Evolutionary conservation across 2,113 vertebrate genomes (phyloP).

Genomic region (Illadopsis cleaveri): DNA sequence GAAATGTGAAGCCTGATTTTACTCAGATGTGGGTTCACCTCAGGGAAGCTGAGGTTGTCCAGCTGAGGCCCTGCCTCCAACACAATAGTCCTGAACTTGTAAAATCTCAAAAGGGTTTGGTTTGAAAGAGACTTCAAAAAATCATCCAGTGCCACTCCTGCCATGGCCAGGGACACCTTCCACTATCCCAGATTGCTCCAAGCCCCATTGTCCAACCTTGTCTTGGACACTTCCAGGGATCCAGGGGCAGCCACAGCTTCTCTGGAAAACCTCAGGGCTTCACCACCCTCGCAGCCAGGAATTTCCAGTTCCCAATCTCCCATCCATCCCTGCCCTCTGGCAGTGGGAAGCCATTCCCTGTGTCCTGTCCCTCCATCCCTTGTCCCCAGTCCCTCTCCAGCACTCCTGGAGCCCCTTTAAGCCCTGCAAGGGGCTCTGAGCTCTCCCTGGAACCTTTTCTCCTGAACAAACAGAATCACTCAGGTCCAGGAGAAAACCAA

Average conservation of each 20-base stretch:
- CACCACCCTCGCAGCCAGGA: accelerated
- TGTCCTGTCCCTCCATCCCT: background rate
- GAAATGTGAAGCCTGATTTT: background rate
- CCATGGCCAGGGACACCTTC: background rate
- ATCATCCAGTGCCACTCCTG: accelerated
- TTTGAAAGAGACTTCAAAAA: background rate
- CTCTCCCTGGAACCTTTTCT: background rate
- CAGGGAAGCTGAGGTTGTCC: accelerated
- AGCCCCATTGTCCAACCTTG: accelerated
- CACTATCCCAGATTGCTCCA: accelerated
- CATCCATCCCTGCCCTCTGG: background rate
- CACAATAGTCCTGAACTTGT: background rate
- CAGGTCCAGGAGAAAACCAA: background rate
- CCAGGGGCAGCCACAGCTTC: background rate
- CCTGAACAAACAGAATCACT: background rate
- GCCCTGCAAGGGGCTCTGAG: background rate
- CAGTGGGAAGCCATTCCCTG: background rate
- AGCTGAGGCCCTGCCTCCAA: background rate
- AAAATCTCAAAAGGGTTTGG: background rate
- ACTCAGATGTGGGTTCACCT: background rate
- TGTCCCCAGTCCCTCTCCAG: background rate
- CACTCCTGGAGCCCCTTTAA: background rate
- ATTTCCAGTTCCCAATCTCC: background rate
- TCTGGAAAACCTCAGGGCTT: background rate
- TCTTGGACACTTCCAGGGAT: accelerated